Evolutionary conservation across 2,888 invertebrate species (phyloP).

Genomic region (Phragmatobia fuliginosa): DNA sequence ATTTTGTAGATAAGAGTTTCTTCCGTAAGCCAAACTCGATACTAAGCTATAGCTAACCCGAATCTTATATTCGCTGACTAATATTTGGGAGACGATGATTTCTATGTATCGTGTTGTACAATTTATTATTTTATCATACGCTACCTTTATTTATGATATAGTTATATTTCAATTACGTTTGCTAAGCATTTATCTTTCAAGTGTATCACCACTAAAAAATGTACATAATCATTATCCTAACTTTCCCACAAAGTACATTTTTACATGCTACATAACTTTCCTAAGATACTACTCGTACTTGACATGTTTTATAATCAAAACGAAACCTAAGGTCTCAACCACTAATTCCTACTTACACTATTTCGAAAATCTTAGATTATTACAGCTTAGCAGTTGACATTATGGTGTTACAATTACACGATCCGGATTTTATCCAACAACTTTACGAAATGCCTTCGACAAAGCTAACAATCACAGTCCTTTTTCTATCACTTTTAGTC

Average conservation of each 20-base stretch:
- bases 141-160: conserved; percentile 13
- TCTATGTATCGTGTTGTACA: conserved; percentile 30
- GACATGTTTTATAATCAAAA: conserved; percentile 24
- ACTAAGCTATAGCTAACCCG: conserved; percentile 24
- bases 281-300: conserved; percentile 36
- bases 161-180: conserved; percentile 22
- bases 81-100: conserved; percentile 42
- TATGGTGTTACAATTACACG: conserved; percentile 17
- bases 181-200: conserved; percentile 12
- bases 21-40: conserved; percentile 15
- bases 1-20: background rate
- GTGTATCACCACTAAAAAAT: conserved; percentile 7
- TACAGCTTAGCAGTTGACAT: conserved; percentile 22
- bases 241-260: conserved; percentile 14
- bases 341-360: conserved; percentile 20
- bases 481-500: conserved; percentile 38
- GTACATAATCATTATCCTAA: conserved; percentile 17
- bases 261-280: background rate
- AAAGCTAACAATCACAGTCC: conserved; percentile 46
- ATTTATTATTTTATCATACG: conserved; percentile 27
- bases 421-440: conserved; percentile 36
- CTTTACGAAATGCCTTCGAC: conserved; percentile 29
- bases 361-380: conserved; percentile 25
- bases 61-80: conserved; percentile 27
- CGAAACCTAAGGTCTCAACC: conserved; percentile 20